Evolutionary conservation across 2,888 invertebrate genomes (phyloP).

Genomic region (Eilema griseolum): DNA sequence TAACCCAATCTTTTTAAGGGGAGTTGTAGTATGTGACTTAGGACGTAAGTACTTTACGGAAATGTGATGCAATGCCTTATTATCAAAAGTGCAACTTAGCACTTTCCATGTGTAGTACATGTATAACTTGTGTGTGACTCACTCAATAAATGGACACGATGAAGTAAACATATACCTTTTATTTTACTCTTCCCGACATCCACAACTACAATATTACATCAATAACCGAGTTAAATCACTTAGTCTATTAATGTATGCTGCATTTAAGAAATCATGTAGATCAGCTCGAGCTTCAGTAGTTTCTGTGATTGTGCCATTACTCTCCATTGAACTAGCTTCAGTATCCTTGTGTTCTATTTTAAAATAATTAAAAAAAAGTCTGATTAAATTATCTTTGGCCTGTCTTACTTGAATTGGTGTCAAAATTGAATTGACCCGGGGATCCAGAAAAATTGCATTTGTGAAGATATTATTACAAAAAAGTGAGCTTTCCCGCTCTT

Average conservation of each 20-base stretch:
- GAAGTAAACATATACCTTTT: too few species aligned
- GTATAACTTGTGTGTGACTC: too few species aligned
- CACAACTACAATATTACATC: too few species aligned
- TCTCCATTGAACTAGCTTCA: slow-evolving; percentile 10
- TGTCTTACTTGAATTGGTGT: neutral
- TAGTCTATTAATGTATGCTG: neutral
- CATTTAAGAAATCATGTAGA: slow-evolving; percentile 6
- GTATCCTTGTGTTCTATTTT: neutral
- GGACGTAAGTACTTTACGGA: too few species aligned
- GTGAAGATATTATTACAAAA: neutral
- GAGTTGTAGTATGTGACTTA: too few species aligned
- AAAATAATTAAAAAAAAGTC: neutral
- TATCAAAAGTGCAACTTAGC: too few species aligned
- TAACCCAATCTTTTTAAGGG: too few species aligned
- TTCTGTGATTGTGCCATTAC: neutral
- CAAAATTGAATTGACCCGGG: slow-evolving; percentile 6
- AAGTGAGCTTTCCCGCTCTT: neutral
- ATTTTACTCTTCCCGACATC: too few species aligned
- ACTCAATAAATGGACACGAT: too few species aligned
- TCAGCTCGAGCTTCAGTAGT: slow-evolving; percentile 1
- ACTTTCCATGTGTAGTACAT: too few species aligned
- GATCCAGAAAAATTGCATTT: slow-evolving; percentile 1
- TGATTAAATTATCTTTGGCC: slow-evolving; percentile 7
- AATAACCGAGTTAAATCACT: slow-evolving; percentile 1
- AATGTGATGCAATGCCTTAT: too few species aligned